Evolutionary conservation across 2,113 vertebrate species (phyloP), one percentile per base, ranked within the genome.

Genomic region (Amphiprion percula): DNA sequence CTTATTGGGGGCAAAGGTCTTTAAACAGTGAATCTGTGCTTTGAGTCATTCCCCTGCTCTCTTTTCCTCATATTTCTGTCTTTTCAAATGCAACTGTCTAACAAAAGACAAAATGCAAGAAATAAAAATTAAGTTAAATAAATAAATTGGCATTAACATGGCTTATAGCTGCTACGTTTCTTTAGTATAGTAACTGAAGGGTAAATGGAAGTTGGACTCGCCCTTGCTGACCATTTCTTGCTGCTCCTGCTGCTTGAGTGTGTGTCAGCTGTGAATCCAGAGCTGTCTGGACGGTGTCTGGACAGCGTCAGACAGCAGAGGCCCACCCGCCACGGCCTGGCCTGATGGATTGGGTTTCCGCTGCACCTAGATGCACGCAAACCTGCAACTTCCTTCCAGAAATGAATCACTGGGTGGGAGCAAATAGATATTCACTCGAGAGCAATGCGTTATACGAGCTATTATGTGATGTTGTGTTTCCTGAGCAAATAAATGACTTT

Each of bases 271-370:
- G 26, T 79, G 76, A 82, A 88, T 84, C 68, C n/a, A 12, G 64
- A 59, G 58, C 78, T 93, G 89, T 90, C 89, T 87, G 44, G 74
- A 77, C 55, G 54, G 76, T 67, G 83, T 90, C 93, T 94, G 92
- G 90, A 77, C 63, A 84, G 55, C 75, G 75, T 94, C 93, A 85
- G 74, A 61, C 78, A 67, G 61, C 62, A 26, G 46, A 44, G 80
- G 93, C 93, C 92, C 94, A 92, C 92, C 92, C 86, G 88, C 88
- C 83, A 88, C 24, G 80, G 64, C 58, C 84, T 65, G 71, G 72
- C 60, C 79, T 90, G 91, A 94, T 89, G 90, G 89, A 92, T 92
- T 85, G 70, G 79, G 84, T 91, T 92, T 90, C 92, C 76, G 47
- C 83, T 54, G 70, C 87, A 82, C 86, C 72, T 72, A 80, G 77